Evolutionary conservation across 2,113 vertebrate species (phyloP).

Genomic region (Psittacula cyanocephala): DNA sequence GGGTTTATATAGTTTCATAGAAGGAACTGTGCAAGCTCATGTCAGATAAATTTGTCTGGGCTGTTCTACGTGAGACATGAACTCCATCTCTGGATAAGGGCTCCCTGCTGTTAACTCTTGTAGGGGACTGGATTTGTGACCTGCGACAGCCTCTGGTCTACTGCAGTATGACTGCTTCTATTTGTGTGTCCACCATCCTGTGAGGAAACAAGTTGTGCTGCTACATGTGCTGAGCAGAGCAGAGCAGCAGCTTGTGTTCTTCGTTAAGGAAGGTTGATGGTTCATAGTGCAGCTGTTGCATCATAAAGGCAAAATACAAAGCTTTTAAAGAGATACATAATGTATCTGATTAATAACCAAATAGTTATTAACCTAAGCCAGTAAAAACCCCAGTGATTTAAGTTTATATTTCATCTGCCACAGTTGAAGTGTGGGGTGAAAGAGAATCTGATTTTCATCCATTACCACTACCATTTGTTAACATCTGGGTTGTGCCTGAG

Average conservation of each 20-base stretch:
- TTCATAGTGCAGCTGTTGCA: background rate
- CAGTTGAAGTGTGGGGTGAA: background rate
- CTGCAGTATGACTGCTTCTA: background rate
- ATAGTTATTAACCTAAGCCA: background rate
- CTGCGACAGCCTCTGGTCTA: background rate
- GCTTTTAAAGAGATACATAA: background rate
- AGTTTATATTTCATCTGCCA: background rate
- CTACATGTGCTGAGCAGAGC: background rate
- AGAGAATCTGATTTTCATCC: background rate
- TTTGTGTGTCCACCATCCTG: background rate
- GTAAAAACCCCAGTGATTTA: background rate
- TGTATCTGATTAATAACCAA: background rate
- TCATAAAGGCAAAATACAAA: background rate
- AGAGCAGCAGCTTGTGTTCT: background rate
- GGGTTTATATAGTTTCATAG: background rate
- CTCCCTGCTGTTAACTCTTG: background rate
- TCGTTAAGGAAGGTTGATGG: background rate
- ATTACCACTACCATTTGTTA: background rate
- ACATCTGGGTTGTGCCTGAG: background rate
- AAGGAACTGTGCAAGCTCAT: background rate
- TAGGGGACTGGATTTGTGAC: background rate
- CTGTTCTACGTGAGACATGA: fast-evolving
- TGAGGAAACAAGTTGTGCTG: background rate
- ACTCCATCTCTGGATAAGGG: background rate
- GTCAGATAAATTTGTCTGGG: background rate